Evolutionary conservation across 2,113 vertebrate genomes (phyloP).

Genomic region (Sylvia atricapilla): DNA sequence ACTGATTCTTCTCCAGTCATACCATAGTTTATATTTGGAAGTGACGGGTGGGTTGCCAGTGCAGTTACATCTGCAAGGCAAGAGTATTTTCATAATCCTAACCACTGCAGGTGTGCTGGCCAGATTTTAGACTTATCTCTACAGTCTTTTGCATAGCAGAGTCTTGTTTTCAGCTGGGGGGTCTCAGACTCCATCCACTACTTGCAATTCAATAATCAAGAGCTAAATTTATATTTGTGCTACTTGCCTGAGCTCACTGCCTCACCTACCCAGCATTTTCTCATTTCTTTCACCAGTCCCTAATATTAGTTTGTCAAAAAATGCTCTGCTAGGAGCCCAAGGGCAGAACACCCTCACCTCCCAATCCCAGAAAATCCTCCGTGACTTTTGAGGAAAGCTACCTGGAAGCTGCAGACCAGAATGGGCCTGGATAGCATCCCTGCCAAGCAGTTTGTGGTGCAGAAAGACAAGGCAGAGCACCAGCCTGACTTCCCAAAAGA

Average conservation of each 20-base stretch:
- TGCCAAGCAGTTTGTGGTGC: rapidly evolving
- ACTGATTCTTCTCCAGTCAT: neutral
- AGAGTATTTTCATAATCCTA: slow-evolving; percentile 16
- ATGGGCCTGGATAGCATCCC: neutral
- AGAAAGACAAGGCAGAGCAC: neutral
- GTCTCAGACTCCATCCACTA: neutral
- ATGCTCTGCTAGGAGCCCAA: neutral
- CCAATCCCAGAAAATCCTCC: neutral
- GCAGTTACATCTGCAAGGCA: neutral
- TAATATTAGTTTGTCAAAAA: neutral
- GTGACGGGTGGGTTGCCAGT: neutral
- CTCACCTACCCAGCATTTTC: neutral
- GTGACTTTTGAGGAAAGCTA: neutral
- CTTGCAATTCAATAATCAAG: neutral
- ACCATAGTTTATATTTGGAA: slow-evolving; percentile 12
- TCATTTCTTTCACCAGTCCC: neutral
- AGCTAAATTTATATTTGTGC: neutral
- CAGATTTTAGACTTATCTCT: neutral
- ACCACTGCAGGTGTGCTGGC: neutral
- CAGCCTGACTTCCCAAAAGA: neutral
- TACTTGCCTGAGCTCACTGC: neutral
- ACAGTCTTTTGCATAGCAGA: slow-evolving; percentile 2
- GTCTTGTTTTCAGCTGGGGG: neutral
- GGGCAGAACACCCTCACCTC: neutral
- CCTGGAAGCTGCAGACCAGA: rapidly evolving